Evolutionary conservation across 64 coral and sea anemone genomes (phyloP), one percentile per base, ranked within the genome.

Genomic region (Exaiptasia diaphana): DNA sequence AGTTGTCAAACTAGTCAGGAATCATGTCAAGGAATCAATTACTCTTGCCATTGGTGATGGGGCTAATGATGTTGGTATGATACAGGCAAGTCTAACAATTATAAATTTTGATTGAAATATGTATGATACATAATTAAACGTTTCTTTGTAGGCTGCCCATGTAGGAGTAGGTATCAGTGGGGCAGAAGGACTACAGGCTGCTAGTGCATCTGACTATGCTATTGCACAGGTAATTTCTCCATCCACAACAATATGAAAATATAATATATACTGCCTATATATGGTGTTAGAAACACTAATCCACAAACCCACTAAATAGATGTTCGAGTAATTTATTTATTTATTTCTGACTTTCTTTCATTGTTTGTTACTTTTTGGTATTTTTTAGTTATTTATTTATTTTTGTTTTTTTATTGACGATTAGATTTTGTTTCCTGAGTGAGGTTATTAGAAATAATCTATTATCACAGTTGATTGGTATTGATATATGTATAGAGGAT

Each of bases 31-130:
- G 54, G 80, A 99, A 13, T 86, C 95, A 41, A 91, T 99, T 18
- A 99, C 95, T 17, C 76, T 99, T 23, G 95, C 95, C 26, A 99
- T 99, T 76, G 95, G 95, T 40, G 95, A 99, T 71, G 95, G 95
- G 27, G 95, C 95, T 12, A 99, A 99, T 57, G 95, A 99, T 75
- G 95, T 99, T 41, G 95, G 95, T 14, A 99, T 99, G 95, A 99
- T 99, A 75, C 95, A 99, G 95, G 95, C 93, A 73, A 20, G 40
- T 28, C 43, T 7, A 46, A 8, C 15, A 6, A 6, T 46, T 6
- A 46, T 46, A 46, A 46, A 46, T 15, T 46, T 46, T 6, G 43
- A 46, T 7, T 46, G 43, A 8, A 46, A 46, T 46, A 15, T 46
- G 43, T 15, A 15, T 46, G 43, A 1, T 17, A 2, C 32, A 23